These are phyloP conservation scores for Stichodactyla mertensii DNA, from an alignment of 64 coral and sea anemone species.

Conservation along the genomic window DNA sequence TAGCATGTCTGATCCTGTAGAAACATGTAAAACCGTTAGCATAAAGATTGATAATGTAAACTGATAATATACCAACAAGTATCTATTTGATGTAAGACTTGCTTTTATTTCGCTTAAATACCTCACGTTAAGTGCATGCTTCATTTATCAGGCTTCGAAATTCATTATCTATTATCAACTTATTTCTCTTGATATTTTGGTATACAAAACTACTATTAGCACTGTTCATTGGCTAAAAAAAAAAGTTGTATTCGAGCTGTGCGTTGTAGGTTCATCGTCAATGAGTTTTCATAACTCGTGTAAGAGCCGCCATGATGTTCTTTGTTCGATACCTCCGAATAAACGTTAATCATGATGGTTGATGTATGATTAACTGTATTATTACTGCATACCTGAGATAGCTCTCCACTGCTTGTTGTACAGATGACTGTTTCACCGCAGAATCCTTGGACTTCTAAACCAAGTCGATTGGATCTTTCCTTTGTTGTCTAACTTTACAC, in stretches of 20 bases:
- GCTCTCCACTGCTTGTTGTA: background rate
- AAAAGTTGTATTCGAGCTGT: background rate
- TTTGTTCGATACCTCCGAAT: background rate
- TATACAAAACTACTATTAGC: background rate
- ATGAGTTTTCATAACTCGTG: background rate
- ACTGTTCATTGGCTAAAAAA: background rate
- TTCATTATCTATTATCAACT: background rate
- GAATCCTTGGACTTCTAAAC: background rate
- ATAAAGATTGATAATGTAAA: background rate
- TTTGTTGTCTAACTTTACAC: background rate
- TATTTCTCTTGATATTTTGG: background rate
- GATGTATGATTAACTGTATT: background rate
- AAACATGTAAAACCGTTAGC: background rate
- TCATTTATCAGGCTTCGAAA: background rate
- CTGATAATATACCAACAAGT: background rate
- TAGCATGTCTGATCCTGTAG: background rate
- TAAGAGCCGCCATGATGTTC: background rate
- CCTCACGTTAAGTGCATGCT: background rate
- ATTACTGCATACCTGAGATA: background rate
- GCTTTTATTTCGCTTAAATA: background rate
- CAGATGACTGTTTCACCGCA: background rate
- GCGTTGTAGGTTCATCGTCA: background rate
- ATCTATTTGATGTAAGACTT: background rate
- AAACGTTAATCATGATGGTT: background rate
- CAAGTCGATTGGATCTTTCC: background rate